Base-by-base conservation (phyloP, 2,797 vertebrate species). In the Cuniculus paca region DNA sequence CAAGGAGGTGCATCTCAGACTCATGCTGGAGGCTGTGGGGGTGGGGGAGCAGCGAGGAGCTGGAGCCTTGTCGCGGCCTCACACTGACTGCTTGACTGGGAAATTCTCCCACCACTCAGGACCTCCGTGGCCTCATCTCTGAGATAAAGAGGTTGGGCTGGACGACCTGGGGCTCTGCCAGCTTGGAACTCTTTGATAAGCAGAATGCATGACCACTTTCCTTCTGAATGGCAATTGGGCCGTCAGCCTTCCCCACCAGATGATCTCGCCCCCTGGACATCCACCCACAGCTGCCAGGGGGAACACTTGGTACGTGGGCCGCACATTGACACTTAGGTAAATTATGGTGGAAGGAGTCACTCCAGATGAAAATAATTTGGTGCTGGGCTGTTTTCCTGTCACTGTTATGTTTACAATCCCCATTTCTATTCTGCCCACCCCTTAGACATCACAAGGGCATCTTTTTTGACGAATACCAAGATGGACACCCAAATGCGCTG, bases 341-440 rank as follows among this genome's bases (percentile, higher is more conserved):
- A 93, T 78, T 72, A 90, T 70, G 84, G 45, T 86, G 60, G 81
- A 92, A 92, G 80, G 63, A 77, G 74, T 83, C 88, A 19, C 26
- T 63, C 58, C 90, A 97, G 87, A 93, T 85, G 96, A 95, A 97
- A 97, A 96, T 97, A 94, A 97, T 95, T 91, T 97, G 74, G 77
- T 50, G 86, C 77, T 1, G 56, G 42, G 39, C 65, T 45, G 86
- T 97, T 84, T 97, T 97, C 63, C 13, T 91, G 2, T 98, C 88
- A 78, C 72, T 56, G 3, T 17, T 13, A 80, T 65, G 65, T 93
- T 97, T 96, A n/a, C 70, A 81, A 81, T 74, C 36, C 54, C 60
- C 95, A 14, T 94, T 97, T 97, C 92, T 88, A 84, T 74, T 74
- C 96, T 87, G 28, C 89, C 63, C 17, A 54, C 17, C 19, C 65